A percentile compares a stretch with the other conserved stretches of the same genome.
These are phyloP conservation scores for Creontiades dilutus DNA, from an alignment of 2,888 invertebrate genomes.

Conservation along the genomic window DNA sequence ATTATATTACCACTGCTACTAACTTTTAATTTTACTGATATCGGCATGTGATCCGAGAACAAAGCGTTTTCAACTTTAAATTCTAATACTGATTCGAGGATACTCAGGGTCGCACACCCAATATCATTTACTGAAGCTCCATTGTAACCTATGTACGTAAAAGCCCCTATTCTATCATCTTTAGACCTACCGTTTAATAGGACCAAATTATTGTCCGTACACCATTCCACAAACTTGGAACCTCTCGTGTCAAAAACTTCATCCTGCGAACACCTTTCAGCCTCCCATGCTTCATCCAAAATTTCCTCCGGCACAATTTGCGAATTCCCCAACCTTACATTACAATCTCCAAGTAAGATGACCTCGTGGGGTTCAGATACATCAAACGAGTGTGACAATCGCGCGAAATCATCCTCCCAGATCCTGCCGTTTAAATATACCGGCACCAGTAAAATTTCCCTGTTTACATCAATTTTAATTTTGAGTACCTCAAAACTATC, in stretches of 20 bases:
- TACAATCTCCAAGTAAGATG: not conserved
- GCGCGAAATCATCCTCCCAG: not conserved
- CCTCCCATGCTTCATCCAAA: not conserved
- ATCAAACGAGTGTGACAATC: not conserved
- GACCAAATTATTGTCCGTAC: not conserved
- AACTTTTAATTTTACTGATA: too few species aligned
- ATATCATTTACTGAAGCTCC: not conserved
- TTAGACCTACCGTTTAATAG: not conserved
- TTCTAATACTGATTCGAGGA: too few species aligned
- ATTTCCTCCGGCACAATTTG: not conserved
- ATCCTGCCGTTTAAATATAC: not conserved
- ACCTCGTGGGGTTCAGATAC: not conserved
- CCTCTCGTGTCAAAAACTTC: not conserved
- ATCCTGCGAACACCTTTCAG: not conserved
- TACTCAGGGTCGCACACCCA: not conserved
- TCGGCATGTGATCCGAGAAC: too few species aligned
- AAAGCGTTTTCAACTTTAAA: too few species aligned
- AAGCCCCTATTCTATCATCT: not conserved
- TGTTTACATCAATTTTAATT: not conserved
- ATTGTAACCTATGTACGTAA: not conserved
- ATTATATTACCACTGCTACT: too few species aligned
- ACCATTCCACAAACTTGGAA: not conserved
- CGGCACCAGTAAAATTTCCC: not conserved
- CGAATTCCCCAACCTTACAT: not conserved
- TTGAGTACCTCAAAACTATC: not conserved